These are phyloP conservation scores for Epistrophella euchroma DNA, from an alignment of 2,888 invertebrate genomes.

Conservation along the genomic window DNA sequence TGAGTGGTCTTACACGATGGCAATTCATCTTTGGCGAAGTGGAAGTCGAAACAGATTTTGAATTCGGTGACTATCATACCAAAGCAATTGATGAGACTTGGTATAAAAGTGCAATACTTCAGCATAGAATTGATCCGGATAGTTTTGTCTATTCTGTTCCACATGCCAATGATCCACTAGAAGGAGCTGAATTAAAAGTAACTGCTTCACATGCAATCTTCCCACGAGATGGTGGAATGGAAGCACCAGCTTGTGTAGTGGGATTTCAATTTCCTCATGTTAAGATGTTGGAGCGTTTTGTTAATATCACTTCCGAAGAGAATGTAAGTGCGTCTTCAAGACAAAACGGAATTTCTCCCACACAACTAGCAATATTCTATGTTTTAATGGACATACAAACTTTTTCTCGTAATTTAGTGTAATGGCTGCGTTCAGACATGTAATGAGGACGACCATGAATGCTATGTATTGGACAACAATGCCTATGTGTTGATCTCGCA, in stretches of 20 bases:
- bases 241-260: slow-evolving; percentile 94
- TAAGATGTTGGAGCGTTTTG: slow-evolving; percentile 88
- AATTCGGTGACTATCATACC: slow-evolving; percentile 90
- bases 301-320: slow-evolving; percentile 87
- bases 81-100: slow-evolving; percentile 94
- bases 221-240: slow-evolving; percentile 89
- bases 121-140: slow-evolving; percentile 90
- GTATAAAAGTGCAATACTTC: slow-evolving; percentile 95
- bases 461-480: slow-evolving; percentile 96
- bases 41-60: slow-evolving; percentile 84
- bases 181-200: slow-evolving; percentile 87
- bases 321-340: slow-evolving; percentile 80
- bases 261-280: slow-evolving; percentile 93
- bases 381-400: no score
- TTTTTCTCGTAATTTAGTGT: slow-evolving; percentile 81
- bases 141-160: slow-evolving; percentile 92
- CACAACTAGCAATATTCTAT: no score
- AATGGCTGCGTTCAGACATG: slow-evolving; percentile 85
- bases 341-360: no score
- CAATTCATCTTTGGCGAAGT: slow-evolving; percentile 89
- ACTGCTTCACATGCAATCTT: slow-evolving; percentile 94
- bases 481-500: slow-evolving; percentile 92
- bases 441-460: slow-evolving; percentile 87
- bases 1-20: slow-evolving; percentile 95
- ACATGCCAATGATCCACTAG: slow-evolving; percentile 84